Base-by-base conservation (phyloP, 2,113 vertebrate species). In the Cebus imitator region DNA sequence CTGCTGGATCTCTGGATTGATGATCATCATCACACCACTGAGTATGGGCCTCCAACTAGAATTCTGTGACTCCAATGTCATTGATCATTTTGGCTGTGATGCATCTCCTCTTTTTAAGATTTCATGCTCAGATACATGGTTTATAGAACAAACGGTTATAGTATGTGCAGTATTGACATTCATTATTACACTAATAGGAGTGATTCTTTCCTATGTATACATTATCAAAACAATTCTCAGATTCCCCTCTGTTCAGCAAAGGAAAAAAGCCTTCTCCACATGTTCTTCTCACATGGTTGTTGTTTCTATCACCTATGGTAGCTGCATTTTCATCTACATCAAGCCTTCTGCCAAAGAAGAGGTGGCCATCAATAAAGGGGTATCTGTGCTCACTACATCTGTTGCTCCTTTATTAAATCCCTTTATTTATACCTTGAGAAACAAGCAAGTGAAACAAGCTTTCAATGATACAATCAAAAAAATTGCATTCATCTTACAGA, bases 231-330 rank as follows among this genome's bases (percentile, higher is more conserved):
- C 96, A 43, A 93, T 96, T 85, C 30, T 97, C 32, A 87, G 12
- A 55, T 95, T 97, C 43, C 93, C 84, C 10, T 95, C 93, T 52
- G 45, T 72, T 43, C 73, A 89, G 16, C 79, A 96, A 58, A 92
- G 91, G 20, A 92, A 90, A 66, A 98, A 93, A 50, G 84, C 93
- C 14, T 98, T 97, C 40, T 97, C 97, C 6, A 97, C 90, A 2
- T 98, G 96, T 70, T 91, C 96, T n/a, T 96, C 97, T 66, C 96
- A 97, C 17, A 91, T 98, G 79, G 97, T 94, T 80, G 94, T 97
- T 2, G 75, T 97, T 48, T 97, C 97, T 17, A 94, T 98, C 45
- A 91, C 70, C 2, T 97, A 96, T 21, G 93, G 97, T 7, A 97
- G 95, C 52, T 90, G 94, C 14, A 98, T 97, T 16, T 98, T 98